phyloP scores from a whole-genome alignment of 1,140 invertebrate species.

The Philotrypesis tridentata region DNA sequence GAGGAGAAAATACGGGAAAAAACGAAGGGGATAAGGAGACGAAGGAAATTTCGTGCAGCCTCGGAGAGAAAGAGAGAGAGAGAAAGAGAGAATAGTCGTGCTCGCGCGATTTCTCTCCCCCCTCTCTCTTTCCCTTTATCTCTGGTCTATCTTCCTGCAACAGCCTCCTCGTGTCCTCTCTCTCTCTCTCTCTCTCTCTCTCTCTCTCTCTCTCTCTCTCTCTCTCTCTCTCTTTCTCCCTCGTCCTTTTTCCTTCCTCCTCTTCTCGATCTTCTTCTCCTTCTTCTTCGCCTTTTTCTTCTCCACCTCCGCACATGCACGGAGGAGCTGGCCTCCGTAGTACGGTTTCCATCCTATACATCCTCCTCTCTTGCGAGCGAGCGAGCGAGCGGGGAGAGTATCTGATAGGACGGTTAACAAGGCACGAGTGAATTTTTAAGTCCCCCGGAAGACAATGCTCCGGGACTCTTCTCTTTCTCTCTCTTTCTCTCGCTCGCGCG shows the following conservation, averaged over 20 bases:
- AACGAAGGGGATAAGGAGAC: background rate
- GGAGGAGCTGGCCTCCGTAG: conserved; percentile 15
- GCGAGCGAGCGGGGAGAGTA: conserved; percentile 58
- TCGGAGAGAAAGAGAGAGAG: conserved; percentile 3
- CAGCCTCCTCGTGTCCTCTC: conserved; percentile 33
- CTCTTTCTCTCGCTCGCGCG: conserved; percentile 5
- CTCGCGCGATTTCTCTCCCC: conserved; percentile 12
- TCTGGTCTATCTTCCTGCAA: conserved; percentile 32
- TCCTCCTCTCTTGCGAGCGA: conserved; percentile 45
- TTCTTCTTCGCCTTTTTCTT: conserved; percentile 15
- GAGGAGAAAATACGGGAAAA: background rate
- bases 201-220: background rate
- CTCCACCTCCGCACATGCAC: conserved; percentile 16
- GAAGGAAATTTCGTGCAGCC: conserved; percentile 30
- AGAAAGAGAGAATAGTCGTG: background rate
- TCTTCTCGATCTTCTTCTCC: conserved; percentile 34
- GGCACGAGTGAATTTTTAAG: conserved; percentile 73
- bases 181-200: background rate
- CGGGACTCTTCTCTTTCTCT: conserved; percentile 12
- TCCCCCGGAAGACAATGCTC: conserved; percentile 70
- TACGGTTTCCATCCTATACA: conserved; percentile 17
- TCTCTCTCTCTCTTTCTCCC: conserved; percentile 35
- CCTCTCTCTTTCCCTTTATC: conserved; percentile 23
- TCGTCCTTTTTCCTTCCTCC: conserved; percentile 27
- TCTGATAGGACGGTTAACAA: conserved; percentile 72